Conservation (phyloP, 2,888 invertebrate species). For the Watsonalla cultraria region DNA sequence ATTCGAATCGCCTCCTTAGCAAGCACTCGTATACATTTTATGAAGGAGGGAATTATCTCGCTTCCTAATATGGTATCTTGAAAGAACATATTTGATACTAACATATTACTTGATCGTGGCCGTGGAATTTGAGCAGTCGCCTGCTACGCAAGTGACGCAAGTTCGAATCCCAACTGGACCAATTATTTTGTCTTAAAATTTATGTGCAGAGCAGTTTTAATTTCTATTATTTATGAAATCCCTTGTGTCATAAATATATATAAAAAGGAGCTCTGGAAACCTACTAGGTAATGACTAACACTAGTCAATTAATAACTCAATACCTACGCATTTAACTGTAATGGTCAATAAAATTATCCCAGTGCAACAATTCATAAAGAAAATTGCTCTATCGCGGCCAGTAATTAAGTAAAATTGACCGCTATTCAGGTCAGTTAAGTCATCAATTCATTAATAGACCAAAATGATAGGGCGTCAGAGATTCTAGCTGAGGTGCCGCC, state of each 20-base stretch:
- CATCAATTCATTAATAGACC: slow-evolving; percentile 60
- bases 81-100: too few species aligned
- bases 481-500: slow-evolving; percentile 29
- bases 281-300: too few species aligned
- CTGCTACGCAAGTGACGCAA: too few species aligned
- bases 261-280: too few species aligned
- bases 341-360: slow-evolving; percentile 36
- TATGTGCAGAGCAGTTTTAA: too few species aligned
- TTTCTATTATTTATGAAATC: too few species aligned
- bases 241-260: too few species aligned
- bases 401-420: slow-evolving; percentile 62
- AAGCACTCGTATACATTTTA: slow-evolving; percentile 21
- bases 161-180: too few species aligned
- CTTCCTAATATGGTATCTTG: slow-evolving; percentile 29
- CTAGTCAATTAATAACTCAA: background rate
- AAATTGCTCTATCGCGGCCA: slow-evolving; percentile 52
- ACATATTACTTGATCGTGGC: background rate
- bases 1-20: slow-evolving; percentile 29
- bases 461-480: slow-evolving; percentile 40
- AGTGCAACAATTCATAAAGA: slow-evolving; percentile 48
- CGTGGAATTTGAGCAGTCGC: too few species aligned
- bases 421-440: slow-evolving; percentile 61
- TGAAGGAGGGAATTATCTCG: slow-evolving; percentile 33
- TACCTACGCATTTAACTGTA: background rate
- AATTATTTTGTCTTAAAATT: too few species aligned